Conservation (phyloP, 2,888 invertebrate species). For the Andricus quercusramuli region DNA sequence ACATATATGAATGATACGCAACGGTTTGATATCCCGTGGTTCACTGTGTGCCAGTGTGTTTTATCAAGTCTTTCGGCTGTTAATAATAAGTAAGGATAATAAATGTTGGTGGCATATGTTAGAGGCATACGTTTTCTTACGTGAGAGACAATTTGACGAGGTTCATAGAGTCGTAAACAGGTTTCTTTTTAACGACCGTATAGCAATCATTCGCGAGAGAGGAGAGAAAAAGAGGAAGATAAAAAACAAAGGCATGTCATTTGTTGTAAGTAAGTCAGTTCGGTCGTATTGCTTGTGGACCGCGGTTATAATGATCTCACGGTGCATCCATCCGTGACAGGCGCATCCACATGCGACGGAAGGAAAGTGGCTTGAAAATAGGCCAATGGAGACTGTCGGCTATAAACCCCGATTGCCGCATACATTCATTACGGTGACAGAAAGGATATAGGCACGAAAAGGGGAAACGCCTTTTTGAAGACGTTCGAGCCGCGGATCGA, state of each 20-base stretch:
- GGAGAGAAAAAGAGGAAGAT: conserved; percentile 25
- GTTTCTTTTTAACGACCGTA: conserved; percentile 56
- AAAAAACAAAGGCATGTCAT: conserved; percentile 45
- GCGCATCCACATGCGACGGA: conserved; percentile 62
- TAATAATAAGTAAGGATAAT: neutral
- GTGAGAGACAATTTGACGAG: neutral
- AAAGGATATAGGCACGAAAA: conserved; percentile 32
- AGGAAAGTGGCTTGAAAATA: conserved; percentile 70
- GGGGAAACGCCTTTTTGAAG: conserved; percentile 37
- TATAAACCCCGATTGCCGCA: conserved; percentile 70
- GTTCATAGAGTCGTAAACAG: conserved; percentile 31
- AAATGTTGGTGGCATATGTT: conserved; percentile 4
- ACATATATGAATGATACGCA: no score
- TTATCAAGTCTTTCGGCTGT: neutral
- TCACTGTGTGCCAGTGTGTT: neutral
- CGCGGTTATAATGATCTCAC: conserved; percentile 50
- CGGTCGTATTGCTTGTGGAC: conserved; percentile 27
- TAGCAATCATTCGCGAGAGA: conserved; percentile 53
- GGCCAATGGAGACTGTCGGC: conserved; percentile 68
- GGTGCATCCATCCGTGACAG: conserved; percentile 58
- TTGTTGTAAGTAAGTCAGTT: conserved; percentile 38
- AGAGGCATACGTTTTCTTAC: neutral
- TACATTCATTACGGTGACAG: conserved; percentile 40
- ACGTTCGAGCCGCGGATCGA: neutral
- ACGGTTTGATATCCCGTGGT: no score